Conservation (phyloP, 2,888 invertebrate genomes). For the Papilio demoleus region DNA sequence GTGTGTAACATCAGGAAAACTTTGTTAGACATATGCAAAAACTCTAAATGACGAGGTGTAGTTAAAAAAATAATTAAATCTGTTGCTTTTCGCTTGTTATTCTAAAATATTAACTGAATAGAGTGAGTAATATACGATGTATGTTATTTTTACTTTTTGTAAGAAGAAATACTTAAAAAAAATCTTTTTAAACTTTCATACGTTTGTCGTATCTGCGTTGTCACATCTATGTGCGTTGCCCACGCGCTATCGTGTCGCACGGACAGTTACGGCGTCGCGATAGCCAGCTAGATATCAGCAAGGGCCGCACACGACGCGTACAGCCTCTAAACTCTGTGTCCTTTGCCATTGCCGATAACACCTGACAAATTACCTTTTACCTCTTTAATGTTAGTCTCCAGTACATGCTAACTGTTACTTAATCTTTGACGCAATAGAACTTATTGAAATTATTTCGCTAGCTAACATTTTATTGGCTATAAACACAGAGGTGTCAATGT, state of each 20-base stretch:
- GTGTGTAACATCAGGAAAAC: too few species aligned
- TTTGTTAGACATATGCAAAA: too few species aligned
- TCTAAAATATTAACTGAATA: too few species aligned
- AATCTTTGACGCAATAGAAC: constrained; percentile 30
- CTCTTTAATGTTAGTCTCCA: constrained; percentile 33
- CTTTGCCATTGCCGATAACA: constrained; percentile 41
- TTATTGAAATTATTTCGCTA: constrained; percentile 17
- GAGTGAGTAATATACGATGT: too few species aligned
- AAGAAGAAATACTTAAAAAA: not conserved
- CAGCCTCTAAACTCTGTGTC: constrained; percentile 39
- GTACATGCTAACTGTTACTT: constrained; percentile 17
- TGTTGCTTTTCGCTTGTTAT: too few species aligned
- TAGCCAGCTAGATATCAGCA: constrained; percentile 70
- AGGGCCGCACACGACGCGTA: constrained; percentile 74
- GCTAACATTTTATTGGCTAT: constrained; percentile 18
- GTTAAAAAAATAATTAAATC: too few species aligned
- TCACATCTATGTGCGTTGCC: constrained; percentile 59
- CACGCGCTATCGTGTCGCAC: constrained; percentile 67
- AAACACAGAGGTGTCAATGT: constrained; percentile 5
- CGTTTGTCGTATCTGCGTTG: constrained; percentile 47
- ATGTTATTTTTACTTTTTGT: too few species aligned
- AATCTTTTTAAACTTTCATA: too few species aligned
- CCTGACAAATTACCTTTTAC: constrained; percentile 38
- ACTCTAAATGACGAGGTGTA: too few species aligned
- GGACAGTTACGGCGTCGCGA: constrained; percentile 77